Conservation (phyloP, 2,113 vertebrate genomes). For the Petromus typicus region DNA sequence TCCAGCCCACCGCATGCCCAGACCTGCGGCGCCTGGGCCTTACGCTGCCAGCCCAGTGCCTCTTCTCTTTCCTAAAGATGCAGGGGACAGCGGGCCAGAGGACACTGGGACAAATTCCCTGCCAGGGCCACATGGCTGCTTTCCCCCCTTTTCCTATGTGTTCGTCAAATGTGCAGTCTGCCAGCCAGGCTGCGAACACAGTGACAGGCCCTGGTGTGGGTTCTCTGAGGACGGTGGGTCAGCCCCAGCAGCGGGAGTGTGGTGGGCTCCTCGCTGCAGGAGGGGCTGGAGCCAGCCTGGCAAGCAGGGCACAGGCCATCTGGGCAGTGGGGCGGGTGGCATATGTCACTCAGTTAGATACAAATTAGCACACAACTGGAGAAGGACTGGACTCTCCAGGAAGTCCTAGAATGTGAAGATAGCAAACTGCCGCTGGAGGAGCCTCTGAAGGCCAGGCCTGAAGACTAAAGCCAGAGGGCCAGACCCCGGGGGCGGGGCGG, state of each 20-base stretch:
- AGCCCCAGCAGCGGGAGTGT: not conserved
- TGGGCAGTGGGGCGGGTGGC: not conserved
- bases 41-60: not conserved
- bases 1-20: not conserved
- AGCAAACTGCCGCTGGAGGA: not conserved
- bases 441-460: not conserved
- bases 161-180: not conserved
- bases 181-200: not conserved
- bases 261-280: too few species aligned
- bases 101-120: not conserved
- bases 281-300: too few species aligned
- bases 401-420: not conserved
- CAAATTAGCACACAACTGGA: not conserved
- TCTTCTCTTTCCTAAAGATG: not conserved
- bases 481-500: not conserved
- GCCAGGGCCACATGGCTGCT: not conserved
- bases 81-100: not conserved
- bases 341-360: not conserved
- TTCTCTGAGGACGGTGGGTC: not conserved
- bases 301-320: not conserved
- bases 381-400: not conserved
- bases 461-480: not conserved
- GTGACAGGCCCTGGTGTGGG: fast-evolving
- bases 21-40: not conserved
- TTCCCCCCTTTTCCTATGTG: not conserved